Conservation (phyloP, 2,888 invertebrate genomes). For the Sylvicola fuscatus region DNA sequence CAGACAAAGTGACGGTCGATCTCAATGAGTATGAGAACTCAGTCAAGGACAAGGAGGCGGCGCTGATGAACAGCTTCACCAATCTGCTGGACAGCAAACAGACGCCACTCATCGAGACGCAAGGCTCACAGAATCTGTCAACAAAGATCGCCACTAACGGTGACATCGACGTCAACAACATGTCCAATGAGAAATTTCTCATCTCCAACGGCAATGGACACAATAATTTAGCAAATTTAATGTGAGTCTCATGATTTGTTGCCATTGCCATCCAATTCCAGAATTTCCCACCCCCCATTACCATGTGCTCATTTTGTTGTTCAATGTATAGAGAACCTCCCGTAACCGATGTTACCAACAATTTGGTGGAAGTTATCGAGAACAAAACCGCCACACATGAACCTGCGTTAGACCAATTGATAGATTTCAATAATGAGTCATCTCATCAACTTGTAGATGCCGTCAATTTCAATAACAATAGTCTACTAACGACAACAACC, state of each 20-base stretch:
- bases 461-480: conserved; percentile 9
- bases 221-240: conserved; percentile 22
- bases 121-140: conserved; percentile 21
- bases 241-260: conserved; percentile 12
- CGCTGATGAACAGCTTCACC: conserved; percentile 22
- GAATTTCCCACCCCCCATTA: too few relatives aligned
- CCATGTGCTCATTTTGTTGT: too few relatives aligned
- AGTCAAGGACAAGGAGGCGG: conserved; percentile 24
- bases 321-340: not conserved
- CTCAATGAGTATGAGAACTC: conserved; percentile 19
- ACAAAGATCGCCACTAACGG: conserved; percentile 5
- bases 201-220: conserved; percentile 25
- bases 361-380: conserved; percentile 2
- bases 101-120: conserved; percentile 13
- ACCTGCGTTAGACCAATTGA: conserved; percentile 18
- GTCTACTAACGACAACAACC: conserved; percentile 13
- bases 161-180: not conserved
- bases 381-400: conserved; percentile 3
- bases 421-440: conserved; percentile 24
- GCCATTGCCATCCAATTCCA: too few relatives aligned
- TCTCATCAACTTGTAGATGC: conserved; percentile 17
- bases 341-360: not conserved
- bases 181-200: conserved; percentile 4
- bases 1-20: conserved; percentile 3
- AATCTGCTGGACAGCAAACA: conserved; percentile 15